A percentile compares a stretch with the other conserved stretches of the same genome.
Conservation (phyloP, 2,113 vertebrate genomes). For the Cygnus buccinator region DNA sequence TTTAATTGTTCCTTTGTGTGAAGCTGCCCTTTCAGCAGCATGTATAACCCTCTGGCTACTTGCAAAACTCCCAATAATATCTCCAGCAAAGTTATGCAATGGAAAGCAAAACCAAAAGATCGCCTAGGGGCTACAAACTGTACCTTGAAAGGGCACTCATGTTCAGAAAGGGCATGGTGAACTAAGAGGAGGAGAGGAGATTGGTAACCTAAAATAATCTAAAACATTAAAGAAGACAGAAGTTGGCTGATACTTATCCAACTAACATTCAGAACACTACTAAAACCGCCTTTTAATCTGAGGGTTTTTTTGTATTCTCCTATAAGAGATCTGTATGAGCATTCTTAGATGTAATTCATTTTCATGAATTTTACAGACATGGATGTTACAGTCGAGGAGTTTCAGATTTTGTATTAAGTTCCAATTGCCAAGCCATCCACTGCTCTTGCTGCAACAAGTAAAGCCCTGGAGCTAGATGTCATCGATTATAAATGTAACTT, state of each 20-base stretch:
- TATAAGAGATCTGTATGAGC: background rate
- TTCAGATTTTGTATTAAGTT: background rate
- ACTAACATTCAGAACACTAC: background rate
- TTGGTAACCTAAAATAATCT: constrained; percentile 6
- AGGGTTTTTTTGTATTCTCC: background rate
- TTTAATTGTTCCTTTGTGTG: constrained; percentile 1
- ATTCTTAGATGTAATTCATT: background rate
- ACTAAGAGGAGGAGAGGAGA: background rate
- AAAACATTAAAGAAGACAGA: background rate
- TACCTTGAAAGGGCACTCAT: constrained; percentile 32
- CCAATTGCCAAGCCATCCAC: background rate
- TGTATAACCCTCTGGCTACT: constrained; percentile 8
- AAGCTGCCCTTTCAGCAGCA: constrained; percentile 24
- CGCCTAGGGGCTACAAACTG: constrained; percentile 31
- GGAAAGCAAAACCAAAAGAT: background rate
- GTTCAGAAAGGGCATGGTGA: constrained; percentile 26
- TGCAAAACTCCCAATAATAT: constrained; percentile 34
- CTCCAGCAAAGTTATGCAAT: background rate
- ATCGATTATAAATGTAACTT: background rate
- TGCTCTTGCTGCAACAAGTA: background rate
- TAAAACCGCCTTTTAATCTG: background rate
- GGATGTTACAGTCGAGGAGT: background rate
- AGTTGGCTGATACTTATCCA: background rate
- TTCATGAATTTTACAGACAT: background rate
- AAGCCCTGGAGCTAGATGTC: background rate